Base-by-base conservation (phyloP, 2,113 vertebrate species). In the Apistogramma diplotaenia region DNA sequence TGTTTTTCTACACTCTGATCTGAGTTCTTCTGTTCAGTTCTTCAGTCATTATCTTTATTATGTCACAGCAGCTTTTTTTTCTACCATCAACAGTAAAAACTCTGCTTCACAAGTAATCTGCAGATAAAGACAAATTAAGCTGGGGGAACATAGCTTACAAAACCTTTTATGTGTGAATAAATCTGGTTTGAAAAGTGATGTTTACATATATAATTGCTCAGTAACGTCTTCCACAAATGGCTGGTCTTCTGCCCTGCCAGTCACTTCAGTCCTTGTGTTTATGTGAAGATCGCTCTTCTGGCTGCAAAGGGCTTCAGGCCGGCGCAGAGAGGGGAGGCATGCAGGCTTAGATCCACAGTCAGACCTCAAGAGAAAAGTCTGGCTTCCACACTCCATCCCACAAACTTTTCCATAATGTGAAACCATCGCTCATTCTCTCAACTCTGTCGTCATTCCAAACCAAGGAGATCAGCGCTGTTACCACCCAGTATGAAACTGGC, bases 331-430 rank as follows among this genome's bases (percentile, higher is more conserved):
- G 33, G 3, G 4, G 37, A 86, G 57, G 78, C 73, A 81, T 12
- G 55, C 57, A 79, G 56, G 73, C 80, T 84, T 18, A 54, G 25
- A 85, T 73, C 31, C 70, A 70, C 65, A 74, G 37, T 70, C 67
- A 49, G 82, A 88, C 79, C 85, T 86, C 72, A 11, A 65, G 83
- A 90, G 85, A 86, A 73, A 75, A 79, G 23, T 29, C 71, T 81
- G 82, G 74, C 90, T 90, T 72, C 53, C 74, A 21, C 53, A 58
- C 60, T 75, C 58, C 73, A 85, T 84, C 86, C 88, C 86, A 85
- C 88, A 89, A 87, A 87, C 79, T 27, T 92, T 93, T 93, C 90
- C 89, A 90, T 86, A 72, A 89, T 70, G 23, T 81, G 74, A 89
- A 85, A 72, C 85, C 87, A 89, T 84, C 16, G 9, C 65, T 90